A percentile compares a stretch with the other conserved stretches of the same genome.
phyloP scores from a whole-genome alignment of 2,797 vertebrate genomes.

The Triplophysa bombifrons region DNA sequence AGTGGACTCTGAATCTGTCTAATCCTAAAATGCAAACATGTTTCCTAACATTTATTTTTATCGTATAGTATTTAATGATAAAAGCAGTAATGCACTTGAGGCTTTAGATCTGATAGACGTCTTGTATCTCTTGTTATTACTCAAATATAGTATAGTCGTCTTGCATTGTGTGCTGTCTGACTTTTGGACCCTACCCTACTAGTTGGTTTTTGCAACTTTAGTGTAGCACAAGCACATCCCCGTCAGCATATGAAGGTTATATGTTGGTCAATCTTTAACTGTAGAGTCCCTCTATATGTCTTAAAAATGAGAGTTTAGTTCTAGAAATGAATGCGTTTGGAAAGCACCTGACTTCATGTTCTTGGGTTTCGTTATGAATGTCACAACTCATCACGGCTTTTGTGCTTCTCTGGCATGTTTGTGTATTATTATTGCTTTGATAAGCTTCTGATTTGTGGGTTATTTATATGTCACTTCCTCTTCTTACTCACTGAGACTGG shows the following conservation, averaged over 20 bases:
- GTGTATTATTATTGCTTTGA: not conserved
- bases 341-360: slow-evolving; percentile 12
- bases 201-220: too few relatives aligned
- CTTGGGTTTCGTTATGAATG: not conserved
- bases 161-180: not conserved
- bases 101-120: too few relatives aligned
- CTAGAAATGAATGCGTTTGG: not conserved
- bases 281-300: not conserved
- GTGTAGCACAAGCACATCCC: not conserved
- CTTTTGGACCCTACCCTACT: not conserved
- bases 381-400: not conserved
- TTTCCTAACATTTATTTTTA: not conserved
- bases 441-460: not conserved
- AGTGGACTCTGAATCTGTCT: too few relatives aligned
- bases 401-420: not conserved
- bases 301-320: not conserved
- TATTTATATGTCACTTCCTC: not conserved
- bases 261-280: not conserved
- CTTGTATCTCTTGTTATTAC: too few relatives aligned
- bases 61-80: not conserved
- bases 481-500: not conserved
- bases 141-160: too few relatives aligned
- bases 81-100: too few relatives aligned
- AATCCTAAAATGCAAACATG: too few relatives aligned
- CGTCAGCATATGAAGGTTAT: not conserved